phyloP scores from a whole-genome alignment of 2,888 invertebrate genomes.

The Chalcosyrphus nemorum region DNA sequence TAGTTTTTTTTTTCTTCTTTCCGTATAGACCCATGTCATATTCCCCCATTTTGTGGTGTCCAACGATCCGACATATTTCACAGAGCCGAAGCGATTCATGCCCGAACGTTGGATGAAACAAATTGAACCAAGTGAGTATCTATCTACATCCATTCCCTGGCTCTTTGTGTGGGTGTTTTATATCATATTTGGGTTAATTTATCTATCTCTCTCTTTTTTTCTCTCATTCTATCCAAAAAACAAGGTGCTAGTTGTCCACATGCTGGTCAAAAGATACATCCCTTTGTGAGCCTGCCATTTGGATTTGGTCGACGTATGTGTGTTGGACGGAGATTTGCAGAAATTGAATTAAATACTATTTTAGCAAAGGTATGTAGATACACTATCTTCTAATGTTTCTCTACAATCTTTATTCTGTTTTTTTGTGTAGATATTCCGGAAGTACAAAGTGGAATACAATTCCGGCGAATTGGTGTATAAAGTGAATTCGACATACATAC shows the following conservation, averaged over 20 bases:
- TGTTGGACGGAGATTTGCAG: slow-evolving; percentile 90
- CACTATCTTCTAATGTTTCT: not conserved
- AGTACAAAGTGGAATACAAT: slow-evolving; percentile 87
- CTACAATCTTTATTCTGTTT: not conserved
- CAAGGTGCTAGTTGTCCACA: slow-evolving; percentile 78
- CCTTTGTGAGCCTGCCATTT: slow-evolving; percentile 89
- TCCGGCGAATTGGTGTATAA: slow-evolving; percentile 87
- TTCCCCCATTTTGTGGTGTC: slow-evolving; percentile 91
- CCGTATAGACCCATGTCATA: slow-evolving; percentile 88
- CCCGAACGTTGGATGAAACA: slow-evolving; percentile 91
- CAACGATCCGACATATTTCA: slow-evolving; percentile 88
- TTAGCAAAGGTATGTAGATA: slow-evolving; percentile 86
- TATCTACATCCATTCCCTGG: not conserved
- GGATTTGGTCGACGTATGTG: slow-evolving; percentile 90
- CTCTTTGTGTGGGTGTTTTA: not conserved
- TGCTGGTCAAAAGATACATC: slow-evolving; percentile 85
- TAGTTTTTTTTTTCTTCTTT: slow-evolving; percentile 12
- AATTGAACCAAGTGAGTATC: slow-evolving; percentile 78
- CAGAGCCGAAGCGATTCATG: slow-evolving; percentile 86
- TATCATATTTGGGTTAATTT: slow-evolving; percentile 36
- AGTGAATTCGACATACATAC: slow-evolving; percentile 89
- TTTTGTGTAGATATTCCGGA: slow-evolving; percentile 85
- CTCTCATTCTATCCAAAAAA: not conserved
- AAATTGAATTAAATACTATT: slow-evolving; percentile 89
- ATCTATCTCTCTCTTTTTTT: not conserved